Evolutionary conservation across 2,888 invertebrate species (phyloP).

Genomic region (Cantharis nigra): DNA sequence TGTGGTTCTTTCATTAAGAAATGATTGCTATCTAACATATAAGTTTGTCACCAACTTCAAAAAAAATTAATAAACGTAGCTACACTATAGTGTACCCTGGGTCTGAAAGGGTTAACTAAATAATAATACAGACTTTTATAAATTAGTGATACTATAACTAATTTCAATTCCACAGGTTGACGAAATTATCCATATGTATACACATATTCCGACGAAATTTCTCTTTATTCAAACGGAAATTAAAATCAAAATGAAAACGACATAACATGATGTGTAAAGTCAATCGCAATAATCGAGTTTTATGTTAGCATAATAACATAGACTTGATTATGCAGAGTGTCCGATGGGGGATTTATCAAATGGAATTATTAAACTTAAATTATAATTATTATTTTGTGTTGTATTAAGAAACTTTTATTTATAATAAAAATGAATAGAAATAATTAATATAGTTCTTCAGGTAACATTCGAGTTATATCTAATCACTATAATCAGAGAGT

Average conservation of each 20-base stretch:
- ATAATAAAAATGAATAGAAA: too few species aligned
- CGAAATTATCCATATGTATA: background rate
- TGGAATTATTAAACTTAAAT: background rate
- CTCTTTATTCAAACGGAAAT: slow-evolving; percentile 3
- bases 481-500: too few species aligned
- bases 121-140: background rate
- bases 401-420: background rate
- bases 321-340: background rate
- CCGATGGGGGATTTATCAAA: background rate
- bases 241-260: background rate
- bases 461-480: too few species aligned
- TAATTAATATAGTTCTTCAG: too few species aligned
- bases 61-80: too few species aligned
- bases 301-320: background rate
- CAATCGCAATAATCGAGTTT: background rate
- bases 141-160: background rate
- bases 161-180: background rate
- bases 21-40: too few species aligned
- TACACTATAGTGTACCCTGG: too few species aligned
- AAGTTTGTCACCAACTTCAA: too few species aligned
- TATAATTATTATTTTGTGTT: too few species aligned
- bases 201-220: background rate
- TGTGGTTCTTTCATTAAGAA: too few species aligned
- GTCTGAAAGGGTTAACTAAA: too few species aligned
- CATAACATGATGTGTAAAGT: background rate